Conservation (phyloP, 1,140 invertebrate genomes). For the Carcinoscorpius rotundicauda region DNA sequence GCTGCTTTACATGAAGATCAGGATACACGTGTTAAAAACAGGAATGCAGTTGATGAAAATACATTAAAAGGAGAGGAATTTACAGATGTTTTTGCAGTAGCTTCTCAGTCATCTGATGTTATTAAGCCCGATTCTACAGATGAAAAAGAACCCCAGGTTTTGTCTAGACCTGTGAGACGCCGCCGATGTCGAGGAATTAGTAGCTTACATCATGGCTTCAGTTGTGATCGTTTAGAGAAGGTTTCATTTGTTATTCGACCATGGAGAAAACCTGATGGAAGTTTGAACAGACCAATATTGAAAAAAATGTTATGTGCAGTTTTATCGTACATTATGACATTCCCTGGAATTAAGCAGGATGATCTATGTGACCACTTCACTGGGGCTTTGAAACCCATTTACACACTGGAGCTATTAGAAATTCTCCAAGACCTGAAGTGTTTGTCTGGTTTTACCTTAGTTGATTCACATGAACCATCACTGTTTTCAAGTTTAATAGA, state of each 20-base stretch:
- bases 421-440: slow-evolving; percentile 39
- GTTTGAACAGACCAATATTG: slow-evolving; percentile 51
- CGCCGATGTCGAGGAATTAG: too few species aligned
- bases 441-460: slow-evolving; percentile 1
- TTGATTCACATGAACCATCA: neutral
- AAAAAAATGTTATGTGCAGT: slow-evolving; percentile 53
- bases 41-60: too few species aligned
- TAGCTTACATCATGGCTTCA: too few species aligned
- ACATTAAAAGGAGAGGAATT: too few species aligned
- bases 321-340: slow-evolving; percentile 46
- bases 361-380: slow-evolving; percentile 22
- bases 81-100: too few species aligned
- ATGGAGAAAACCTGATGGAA: slow-evolving; percentile 61
- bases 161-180: too few species aligned
- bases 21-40: too few species aligned
- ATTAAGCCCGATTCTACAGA: too few species aligned
- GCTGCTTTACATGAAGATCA: too few species aligned
- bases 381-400: slow-evolving; percentile 30
- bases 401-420: slow-evolving; percentile 32
- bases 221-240: neutral
- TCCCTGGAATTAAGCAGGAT: slow-evolving; percentile 39
- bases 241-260: slow-evolving; percentile 36
- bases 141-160: too few species aligned
- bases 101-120: too few species aligned
- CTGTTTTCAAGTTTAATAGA: neutral